Evolutionary conservation across 2,797 vertebrate genomes (phyloP).

Genomic region (Columba guinea): DNA sequence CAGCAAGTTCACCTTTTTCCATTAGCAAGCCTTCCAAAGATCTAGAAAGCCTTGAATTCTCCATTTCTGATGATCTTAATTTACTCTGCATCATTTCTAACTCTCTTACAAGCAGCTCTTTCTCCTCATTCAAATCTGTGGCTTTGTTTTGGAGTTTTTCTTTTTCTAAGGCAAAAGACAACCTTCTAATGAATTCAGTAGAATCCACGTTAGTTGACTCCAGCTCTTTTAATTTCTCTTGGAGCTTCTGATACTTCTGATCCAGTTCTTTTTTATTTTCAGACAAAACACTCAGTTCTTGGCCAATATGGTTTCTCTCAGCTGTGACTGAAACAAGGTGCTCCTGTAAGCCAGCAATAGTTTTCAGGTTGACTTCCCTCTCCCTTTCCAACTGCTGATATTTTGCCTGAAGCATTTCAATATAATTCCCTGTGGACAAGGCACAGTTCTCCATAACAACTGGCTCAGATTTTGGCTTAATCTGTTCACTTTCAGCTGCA

Average conservation of each 20-base stretch:
- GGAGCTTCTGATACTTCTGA: slow-evolving; percentile 75
- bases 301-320: slow-evolving; percentile 78
- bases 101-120: slow-evolving; percentile 72
- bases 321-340: slow-evolving; percentile 73
- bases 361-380: slow-evolving; percentile 74
- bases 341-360: slow-evolving; percentile 78
- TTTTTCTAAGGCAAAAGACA: slow-evolving; percentile 72
- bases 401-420: slow-evolving; percentile 79
- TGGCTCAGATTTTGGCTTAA: slow-evolving; percentile 80
- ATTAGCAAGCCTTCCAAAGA: slow-evolving; percentile 84
- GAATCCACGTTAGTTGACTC: slow-evolving; percentile 77
- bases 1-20: slow-evolving; percentile 88
- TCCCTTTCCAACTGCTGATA: slow-evolving; percentile 77
- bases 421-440: slow-evolving; percentile 78
- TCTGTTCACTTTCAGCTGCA: slow-evolving; percentile 79
- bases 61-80: slow-evolving; percentile 76
- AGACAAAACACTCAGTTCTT: slow-evolving; percentile 78
- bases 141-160: slow-evolving; percentile 76
- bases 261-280: slow-evolving; percentile 82
- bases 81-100: slow-evolving; percentile 79
- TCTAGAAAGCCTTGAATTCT: slow-evolving; percentile 78
- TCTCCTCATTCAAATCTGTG: slow-evolving; percentile 77
- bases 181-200: slow-evolving; percentile 73
- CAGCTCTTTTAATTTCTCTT: slow-evolving; percentile 76
- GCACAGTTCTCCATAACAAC: slow-evolving; percentile 77